Evolutionary conservation across 2,888 invertebrate genomes (phyloP).

Genomic region (Drosophila yooni): DNA sequence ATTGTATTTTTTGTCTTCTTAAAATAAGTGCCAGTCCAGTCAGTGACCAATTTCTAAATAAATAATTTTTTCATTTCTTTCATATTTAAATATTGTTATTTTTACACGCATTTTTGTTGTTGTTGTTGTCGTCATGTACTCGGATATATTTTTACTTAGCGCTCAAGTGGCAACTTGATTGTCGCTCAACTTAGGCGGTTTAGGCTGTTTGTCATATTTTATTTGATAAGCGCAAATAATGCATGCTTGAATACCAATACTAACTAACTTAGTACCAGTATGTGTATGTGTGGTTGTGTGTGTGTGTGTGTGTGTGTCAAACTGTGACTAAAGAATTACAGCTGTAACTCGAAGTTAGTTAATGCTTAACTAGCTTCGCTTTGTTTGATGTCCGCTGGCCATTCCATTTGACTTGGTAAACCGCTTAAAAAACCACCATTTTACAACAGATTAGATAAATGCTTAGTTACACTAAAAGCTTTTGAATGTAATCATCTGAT

Average conservation of each 20-base stretch:
- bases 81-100: conserved; percentile 14
- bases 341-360: conserved; percentile 19
- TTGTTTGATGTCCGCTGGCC: neutral
- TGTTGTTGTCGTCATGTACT: conserved; percentile 5
- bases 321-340: conserved; percentile 13
- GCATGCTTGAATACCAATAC: conserved; percentile 20
- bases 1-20: conserved; percentile 34
- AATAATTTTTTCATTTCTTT: neutral
- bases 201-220: conserved; percentile 54
- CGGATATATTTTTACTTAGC: conserved; percentile 4
- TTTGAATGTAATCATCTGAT: neutral
- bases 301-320: neutral
- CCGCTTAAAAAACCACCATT: conserved; percentile 2
- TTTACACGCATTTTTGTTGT: conserved; percentile 12
- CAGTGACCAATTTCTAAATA: conserved; percentile 11
- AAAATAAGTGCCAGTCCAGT: conserved; percentile 17
- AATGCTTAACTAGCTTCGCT: conserved; percentile 1
- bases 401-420: neutral
- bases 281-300: neutral
- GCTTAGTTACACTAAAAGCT: neutral
- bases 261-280: neutral
- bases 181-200: conserved; percentile 16
- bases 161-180: conserved; percentile 46
- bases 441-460: neutral
- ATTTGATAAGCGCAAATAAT: conserved; percentile 64